phyloP scores from a whole-genome alignment of 1,140 invertebrate species.

The Bradynema listronoti region DNA sequence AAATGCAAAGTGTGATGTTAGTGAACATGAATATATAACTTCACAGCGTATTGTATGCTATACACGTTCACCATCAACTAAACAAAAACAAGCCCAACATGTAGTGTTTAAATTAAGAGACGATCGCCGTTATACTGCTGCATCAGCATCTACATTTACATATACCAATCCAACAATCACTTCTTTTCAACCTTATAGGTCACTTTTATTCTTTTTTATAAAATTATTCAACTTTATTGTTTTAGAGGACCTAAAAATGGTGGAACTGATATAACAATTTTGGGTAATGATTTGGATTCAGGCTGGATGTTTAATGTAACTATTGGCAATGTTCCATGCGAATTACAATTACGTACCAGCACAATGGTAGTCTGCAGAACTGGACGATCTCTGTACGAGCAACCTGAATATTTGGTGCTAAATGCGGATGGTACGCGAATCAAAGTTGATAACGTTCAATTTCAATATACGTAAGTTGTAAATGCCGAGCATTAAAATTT shows the following conservation, averaged over 20 bases:
- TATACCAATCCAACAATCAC: conserved; percentile 51
- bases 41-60: conserved; percentile 49
- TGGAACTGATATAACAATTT: conserved; percentile 82
- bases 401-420: conserved; percentile 31
- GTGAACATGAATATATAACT: conserved; percentile 61
- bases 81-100: conserved; percentile 45
- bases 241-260: conserved; percentile 81
- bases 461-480: conserved; percentile 39
- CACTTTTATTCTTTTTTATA: no score
- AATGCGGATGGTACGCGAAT: conserved; percentile 51
- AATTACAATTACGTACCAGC: conserved; percentile 63
- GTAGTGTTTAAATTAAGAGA: conserved; percentile 40
- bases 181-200: conserved; percentile 71
- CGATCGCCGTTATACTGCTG: conserved; percentile 38
- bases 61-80: conserved; percentile 43
- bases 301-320: conserved; percentile 79
- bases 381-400: conserved; percentile 23
- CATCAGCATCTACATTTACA: conserved; percentile 46
- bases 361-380: conserved; percentile 42
- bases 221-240: no score
- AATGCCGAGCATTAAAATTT: conserved; percentile 3
- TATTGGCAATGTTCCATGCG: conserved; percentile 69
- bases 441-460: conserved; percentile 44
- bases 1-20: conserved; percentile 75
- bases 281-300: conserved; percentile 83